Base-by-base conservation (phyloP, 2,888 invertebrate species). In the Drosophila vallismaia region DNA sequence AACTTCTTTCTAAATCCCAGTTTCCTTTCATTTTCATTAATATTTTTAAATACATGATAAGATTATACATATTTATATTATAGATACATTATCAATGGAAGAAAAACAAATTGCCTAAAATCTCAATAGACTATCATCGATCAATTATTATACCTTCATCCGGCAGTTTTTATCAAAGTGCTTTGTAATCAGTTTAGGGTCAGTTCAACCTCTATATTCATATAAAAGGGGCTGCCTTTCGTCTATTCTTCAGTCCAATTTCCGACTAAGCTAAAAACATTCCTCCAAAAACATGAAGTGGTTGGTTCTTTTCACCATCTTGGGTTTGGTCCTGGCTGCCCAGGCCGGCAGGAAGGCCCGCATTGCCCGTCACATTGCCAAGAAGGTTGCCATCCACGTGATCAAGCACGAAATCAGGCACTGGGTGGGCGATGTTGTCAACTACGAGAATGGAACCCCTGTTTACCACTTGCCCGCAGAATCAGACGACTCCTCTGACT, bases 381-480 rank as follows among this genome's bases (percentile, higher is more conserved):
- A 42, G 42, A 42, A 42, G 42, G 42, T 42, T 3, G 42, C 42
- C 9, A 42, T 42, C 42, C 42, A 42, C 9, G 19, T 42, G 8
- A 42, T 42, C 42, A 42, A 42, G 42, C 19, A 42, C 14, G 42
- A 42, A 8, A 1, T 42, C 14, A 8, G 9, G 1, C 42, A 42
- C 42, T 42, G 42, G 42, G 42, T 42, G 42, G 42, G 42, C 42
- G 42, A 42, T 4, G 42, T 42, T 19, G 42, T 42, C 19, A 42
- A 42, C 42, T 42, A 19, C 42, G 6, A 42, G 42, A 19, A 42
- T 4, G 42, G 14, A 8, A 8, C 19, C 4, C 14, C 42, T 7
- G 19, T 42, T 1, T 42, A 42, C 8, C 42, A 42, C 1, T 3
- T 10, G 33, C 0, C 19, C 19, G 42, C 14, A 3, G 7, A 42